Evolutionary conservation across 1,140 invertebrate genomes (phyloP).

Genomic region (Drosophila saltans): DNA sequence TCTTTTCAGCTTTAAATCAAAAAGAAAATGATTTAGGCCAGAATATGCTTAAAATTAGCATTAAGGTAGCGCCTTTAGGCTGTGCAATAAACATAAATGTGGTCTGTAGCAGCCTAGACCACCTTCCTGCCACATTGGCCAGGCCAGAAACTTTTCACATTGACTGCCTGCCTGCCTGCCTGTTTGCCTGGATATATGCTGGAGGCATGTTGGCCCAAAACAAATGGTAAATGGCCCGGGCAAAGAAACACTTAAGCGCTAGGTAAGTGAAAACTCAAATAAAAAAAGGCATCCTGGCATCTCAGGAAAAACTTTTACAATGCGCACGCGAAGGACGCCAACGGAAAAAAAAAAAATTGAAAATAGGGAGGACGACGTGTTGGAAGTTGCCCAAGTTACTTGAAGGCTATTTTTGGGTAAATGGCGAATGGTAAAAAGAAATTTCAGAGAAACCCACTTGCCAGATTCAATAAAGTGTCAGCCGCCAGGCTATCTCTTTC

Average conservation of each 20-base stretch:
- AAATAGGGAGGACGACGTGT: constrained; percentile 14
- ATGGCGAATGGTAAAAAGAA: neutral
- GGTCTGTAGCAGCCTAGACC: constrained; percentile 50
- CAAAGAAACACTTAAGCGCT: constrained; percentile 69
- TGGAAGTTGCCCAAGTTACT: constrained; percentile 24
- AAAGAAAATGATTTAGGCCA: constrained; percentile 40
- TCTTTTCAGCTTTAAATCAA: constrained; percentile 52
- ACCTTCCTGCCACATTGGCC: constrained; percentile 25
- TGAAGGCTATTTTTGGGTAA: constrained; percentile 41
- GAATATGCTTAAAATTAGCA: constrained; percentile 67
- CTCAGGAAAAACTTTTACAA: constrained; percentile 60
- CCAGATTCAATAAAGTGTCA: constrained; percentile 43
- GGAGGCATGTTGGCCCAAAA: constrained; percentile 49
- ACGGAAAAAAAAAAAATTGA: neutral
- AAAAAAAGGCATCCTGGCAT: constrained; percentile 46
- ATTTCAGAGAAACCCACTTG: constrained; percentile 13
- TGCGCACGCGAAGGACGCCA: constrained; percentile 40
- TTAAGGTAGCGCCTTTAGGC: constrained; percentile 49
- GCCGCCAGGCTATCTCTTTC: neutral
- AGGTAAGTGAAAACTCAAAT: constrained; percentile 77
- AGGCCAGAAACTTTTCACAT: constrained; percentile 58
- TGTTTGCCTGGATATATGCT: neutral
- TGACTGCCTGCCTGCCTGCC: constrained; percentile 6
- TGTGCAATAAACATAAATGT: constrained; percentile 74
- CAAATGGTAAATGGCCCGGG: constrained; percentile 67